phyloP scores from a whole-genome alignment of 1,140 invertebrate species.

The Drosophila simulans region DNA sequence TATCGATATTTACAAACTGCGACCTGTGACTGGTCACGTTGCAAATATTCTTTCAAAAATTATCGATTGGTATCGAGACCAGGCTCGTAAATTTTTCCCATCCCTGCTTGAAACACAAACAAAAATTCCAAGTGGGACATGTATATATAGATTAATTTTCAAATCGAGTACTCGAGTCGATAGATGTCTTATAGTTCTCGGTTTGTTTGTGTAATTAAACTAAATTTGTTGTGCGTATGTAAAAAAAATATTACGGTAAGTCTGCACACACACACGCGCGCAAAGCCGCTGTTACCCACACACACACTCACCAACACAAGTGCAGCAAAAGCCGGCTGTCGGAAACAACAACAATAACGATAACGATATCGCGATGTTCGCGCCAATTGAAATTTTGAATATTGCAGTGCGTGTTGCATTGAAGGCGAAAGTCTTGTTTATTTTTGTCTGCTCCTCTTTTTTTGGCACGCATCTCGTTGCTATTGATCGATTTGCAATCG shows the following conservation, averaged over 20 bases:
- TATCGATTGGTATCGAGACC: background rate
- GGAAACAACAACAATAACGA: background rate
- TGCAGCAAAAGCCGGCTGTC: constrained; percentile 43
- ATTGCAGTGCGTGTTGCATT: background rate
- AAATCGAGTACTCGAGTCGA: constrained; percentile 56
- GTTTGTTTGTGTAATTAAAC: constrained; percentile 36
- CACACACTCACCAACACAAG: constrained; percentile 17
- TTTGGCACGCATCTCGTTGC: constrained; percentile 32
- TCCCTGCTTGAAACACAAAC: background rate
- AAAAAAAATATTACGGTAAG: constrained; percentile 67
- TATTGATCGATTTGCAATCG: constrained; percentile 48
- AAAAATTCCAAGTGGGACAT: background rate
- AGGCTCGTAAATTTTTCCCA: background rate
- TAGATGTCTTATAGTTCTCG: constrained; percentile 38
- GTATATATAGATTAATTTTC: background rate
- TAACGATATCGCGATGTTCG: background rate
- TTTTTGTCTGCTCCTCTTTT: constrained; percentile 12
- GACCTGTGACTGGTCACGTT: background rate
- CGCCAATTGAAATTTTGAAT: constrained; percentile 23
- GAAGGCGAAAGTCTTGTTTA: constrained; percentile 41
- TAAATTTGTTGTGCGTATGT: constrained; percentile 65
- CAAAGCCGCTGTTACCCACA: background rate
- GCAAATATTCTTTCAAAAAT: background rate
- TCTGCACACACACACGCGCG: constrained; percentile 5
- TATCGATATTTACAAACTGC: background rate